Conservation (phyloP, 2,888 invertebrate genomes). For the Hecatera dysodea region DNA sequence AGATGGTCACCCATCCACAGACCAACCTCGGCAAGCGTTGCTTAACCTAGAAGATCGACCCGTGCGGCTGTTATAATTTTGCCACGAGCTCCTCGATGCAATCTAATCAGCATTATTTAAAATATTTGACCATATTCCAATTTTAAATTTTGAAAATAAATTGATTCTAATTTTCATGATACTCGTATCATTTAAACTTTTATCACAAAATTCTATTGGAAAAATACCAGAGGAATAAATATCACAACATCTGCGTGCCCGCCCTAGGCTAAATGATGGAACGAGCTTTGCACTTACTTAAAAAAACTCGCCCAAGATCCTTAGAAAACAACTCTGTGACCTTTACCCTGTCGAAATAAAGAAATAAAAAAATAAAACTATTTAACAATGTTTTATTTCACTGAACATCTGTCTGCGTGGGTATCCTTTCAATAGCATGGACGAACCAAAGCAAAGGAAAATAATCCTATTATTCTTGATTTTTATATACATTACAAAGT, state of each 20-base stretch:
- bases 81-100: too few species aligned
- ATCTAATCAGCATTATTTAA: too few species aligned
- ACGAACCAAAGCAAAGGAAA: too few species aligned
- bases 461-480: too few species aligned
- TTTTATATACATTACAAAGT: too few species aligned
- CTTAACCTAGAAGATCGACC: too few species aligned
- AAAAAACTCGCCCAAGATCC: not conserved
- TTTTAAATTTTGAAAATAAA: too few species aligned
- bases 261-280: not conserved
- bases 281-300: slow-evolving; percentile 14
- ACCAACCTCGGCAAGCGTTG: too few species aligned
- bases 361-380: not conserved
- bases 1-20: too few species aligned
- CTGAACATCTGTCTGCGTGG: not conserved
- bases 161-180: too few species aligned
- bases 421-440: not conserved
- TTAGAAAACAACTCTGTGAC: not conserved
- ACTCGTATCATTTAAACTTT: not conserved
- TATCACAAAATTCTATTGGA: not conserved
- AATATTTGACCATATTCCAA: too few species aligned
- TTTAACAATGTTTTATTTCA: not conserved
- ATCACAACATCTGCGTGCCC: not conserved
- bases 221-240: not conserved
- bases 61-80: too few species aligned
- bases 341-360: slow-evolving; percentile 9